Evolutionary conservation across 2,888 invertebrate genomes (phyloP), one percentile per base, ranked within the genome.

Genomic region (Scaptomyza cyrtandrae): DNA sequence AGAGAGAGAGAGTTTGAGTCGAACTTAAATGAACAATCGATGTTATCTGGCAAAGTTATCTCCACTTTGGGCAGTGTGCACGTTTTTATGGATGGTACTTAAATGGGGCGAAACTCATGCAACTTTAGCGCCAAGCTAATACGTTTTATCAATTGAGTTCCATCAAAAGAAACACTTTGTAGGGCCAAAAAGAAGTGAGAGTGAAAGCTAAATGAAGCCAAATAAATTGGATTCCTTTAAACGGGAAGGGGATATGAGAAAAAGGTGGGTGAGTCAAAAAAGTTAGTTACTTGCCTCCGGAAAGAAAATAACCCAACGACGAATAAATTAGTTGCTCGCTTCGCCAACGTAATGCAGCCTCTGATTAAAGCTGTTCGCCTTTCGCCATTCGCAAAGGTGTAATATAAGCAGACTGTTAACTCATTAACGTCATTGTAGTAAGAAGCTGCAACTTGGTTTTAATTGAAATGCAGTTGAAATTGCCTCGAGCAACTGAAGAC

Each of bases 121-220:
- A 81, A 87, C 79, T 84, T 87, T 67, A 72, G 87, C 66, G 68
- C 54, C 75, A 64, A 75, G 88, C 74, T 85, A 89, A 89, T 86
- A 88, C 71, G 75, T 85, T 89, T 89, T 86, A 86, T 87, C 85
- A 87, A 86, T 85, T 87, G 85, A 75, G 79, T 82, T 85, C 73
- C 86, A 89, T 85, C 89, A 77, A 77, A 85, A 81, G 79, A 71
- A 86, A 88, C 87, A 86, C 82, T 85, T 81, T 86, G 71, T 66
- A 65, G 76, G 57, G 48, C 37, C 37, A 14, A 35, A 27, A 80
- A 61, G 33, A 19, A 16, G 31, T 9, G 6, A 33, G 13, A 13
- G 33, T 33, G 10, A 33, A 41, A 64, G 43, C 64, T 57, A 65
- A 80, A 61, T 63, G 65, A 65, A 64, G 57, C 50, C 71, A 87